phyloP scores from a whole-genome alignment of 23 tunicate genomes.

The Diplosoma virens region DNA sequence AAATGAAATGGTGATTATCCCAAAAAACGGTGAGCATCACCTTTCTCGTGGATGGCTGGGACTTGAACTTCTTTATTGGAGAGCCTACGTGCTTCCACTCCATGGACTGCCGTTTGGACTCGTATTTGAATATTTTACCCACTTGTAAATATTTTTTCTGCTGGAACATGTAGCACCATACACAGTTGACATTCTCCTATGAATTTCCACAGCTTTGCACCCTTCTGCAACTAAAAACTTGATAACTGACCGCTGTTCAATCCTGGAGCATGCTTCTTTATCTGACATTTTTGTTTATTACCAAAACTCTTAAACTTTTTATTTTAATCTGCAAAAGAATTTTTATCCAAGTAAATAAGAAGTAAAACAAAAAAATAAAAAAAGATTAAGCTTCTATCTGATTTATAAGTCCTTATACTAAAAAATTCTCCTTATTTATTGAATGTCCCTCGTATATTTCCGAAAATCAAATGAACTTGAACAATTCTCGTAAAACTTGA shows the following conservation, averaged over 20 bases:
- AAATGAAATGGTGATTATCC: not conserved
- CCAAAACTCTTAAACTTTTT: constrained; percentile 13
- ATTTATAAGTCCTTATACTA: too few relatives aligned
- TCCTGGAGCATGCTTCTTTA: constrained; percentile 18
- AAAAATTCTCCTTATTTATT: too few relatives aligned
- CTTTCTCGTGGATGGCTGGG: too few relatives aligned
- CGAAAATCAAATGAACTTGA: too few relatives aligned
- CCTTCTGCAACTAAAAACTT: constrained; percentile 8
- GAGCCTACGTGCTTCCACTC: too few relatives aligned
- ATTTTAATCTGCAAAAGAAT: constrained; percentile 8
- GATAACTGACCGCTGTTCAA: constrained; percentile 11
- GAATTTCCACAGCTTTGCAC: constrained; percentile 7
- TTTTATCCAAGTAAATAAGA: not conserved
- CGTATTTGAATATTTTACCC: not conserved
- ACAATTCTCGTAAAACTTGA: too few relatives aligned
- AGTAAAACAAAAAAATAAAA: not conserved
- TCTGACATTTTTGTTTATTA: not conserved
- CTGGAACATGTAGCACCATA: not conserved
- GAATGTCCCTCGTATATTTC: not conserved
- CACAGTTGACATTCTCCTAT: constrained; percentile 3
- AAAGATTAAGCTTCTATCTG: too few relatives aligned
- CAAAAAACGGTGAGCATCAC: too few relatives aligned
- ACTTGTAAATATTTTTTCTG: not conserved
- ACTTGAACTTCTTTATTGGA: too few relatives aligned
- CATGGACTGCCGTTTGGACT: not conserved